Evolutionary conservation across 1,140 invertebrate species (phyloP).

Genomic region (Drosophila tropicalis): DNA sequence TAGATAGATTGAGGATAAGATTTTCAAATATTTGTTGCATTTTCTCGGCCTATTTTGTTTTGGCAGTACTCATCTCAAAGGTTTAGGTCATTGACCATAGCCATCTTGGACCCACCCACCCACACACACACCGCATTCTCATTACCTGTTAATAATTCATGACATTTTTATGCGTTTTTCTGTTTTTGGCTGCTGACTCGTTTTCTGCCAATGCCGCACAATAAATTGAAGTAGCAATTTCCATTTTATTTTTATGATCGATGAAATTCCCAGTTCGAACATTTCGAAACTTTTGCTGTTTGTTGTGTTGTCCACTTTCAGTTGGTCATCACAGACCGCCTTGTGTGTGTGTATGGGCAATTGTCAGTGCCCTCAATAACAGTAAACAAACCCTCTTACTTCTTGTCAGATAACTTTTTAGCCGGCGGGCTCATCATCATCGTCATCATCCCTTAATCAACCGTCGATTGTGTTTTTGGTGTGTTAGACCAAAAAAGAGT

Average conservation of each 20-base stretch:
- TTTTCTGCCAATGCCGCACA: slow-evolving; percentile 54
- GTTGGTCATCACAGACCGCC: slow-evolving; percentile 48
- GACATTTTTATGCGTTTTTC: slow-evolving; percentile 61
- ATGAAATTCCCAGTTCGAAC: slow-evolving; percentile 77
- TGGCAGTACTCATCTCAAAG: neutral
- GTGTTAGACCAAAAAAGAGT: slow-evolving; percentile 9
- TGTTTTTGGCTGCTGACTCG: neutral
- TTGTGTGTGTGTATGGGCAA: slow-evolving; percentile 10
- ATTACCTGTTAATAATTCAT: slow-evolving; percentile 79
- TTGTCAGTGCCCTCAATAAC: slow-evolving; percentile 48
- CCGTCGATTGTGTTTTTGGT: neutral
- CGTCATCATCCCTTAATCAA: slow-evolving; percentile 14
- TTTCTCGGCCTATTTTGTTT: neutral
- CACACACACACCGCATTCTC: slow-evolving; percentile 11
- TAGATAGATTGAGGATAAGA: neutral
- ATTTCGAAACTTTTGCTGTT: slow-evolving; percentile 42
- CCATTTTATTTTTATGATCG: slow-evolving; percentile 77
- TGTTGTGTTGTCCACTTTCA: slow-evolving; percentile 21
- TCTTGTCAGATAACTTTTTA: slow-evolving; percentile 1
- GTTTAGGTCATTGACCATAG: slow-evolving; percentile 62
- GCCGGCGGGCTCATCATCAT: slow-evolving; percentile 11
- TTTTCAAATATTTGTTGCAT: neutral
- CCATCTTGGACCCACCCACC: slow-evolving; percentile 6
- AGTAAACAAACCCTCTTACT: slow-evolving; percentile 35
- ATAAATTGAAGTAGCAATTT: slow-evolving; percentile 73